Percentiles rank a stretch among this genome's conserved stretches.
phyloP scores from a whole-genome alignment of 2,888 invertebrate genomes.

The Diploptera punctata region DNA sequence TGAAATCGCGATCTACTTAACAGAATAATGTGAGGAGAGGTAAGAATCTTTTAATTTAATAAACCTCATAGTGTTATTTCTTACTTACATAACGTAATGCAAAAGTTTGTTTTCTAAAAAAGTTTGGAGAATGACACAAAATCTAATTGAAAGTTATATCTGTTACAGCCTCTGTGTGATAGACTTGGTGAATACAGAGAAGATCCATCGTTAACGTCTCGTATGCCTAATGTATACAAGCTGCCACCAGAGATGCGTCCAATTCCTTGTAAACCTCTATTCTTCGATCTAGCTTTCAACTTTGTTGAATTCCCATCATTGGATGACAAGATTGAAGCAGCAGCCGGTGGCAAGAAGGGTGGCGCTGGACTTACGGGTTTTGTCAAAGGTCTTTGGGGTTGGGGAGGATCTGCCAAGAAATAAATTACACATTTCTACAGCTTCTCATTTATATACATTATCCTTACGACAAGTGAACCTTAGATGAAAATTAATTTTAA shows the following conservation, averaged over 20 bases:
- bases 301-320: constrained; percentile 84
- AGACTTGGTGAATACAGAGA: constrained; percentile 89
- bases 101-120: no score
- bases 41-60: no score
- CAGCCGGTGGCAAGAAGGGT: constrained; percentile 65
- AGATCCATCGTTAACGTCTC: constrained; percentile 79
- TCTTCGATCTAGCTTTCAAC: constrained; percentile 97
- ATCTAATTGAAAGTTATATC: no score
- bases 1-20: no score
- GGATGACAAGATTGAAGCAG: constrained; percentile 75
- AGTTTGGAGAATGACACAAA: no score
- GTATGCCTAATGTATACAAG: constrained; percentile 84
- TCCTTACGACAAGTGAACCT: not conserved
- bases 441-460: no score
- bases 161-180: constrained; percentile 70
- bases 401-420: constrained; percentile 70
- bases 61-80: no score
- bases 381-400: constrained; percentile 93
- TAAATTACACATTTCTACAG: constrained; percentile 21
- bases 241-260: constrained; percentile 91
- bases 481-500: constrained; percentile 5
- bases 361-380: constrained; percentile 82
- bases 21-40: no score
- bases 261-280: constrained; percentile 93
- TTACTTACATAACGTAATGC: no score